Evolutionary conservation across 2,113 vertebrate species (phyloP), one percentile per base, ranked within the genome.

Genomic region (Cynoglossus semilaevis): DNA sequence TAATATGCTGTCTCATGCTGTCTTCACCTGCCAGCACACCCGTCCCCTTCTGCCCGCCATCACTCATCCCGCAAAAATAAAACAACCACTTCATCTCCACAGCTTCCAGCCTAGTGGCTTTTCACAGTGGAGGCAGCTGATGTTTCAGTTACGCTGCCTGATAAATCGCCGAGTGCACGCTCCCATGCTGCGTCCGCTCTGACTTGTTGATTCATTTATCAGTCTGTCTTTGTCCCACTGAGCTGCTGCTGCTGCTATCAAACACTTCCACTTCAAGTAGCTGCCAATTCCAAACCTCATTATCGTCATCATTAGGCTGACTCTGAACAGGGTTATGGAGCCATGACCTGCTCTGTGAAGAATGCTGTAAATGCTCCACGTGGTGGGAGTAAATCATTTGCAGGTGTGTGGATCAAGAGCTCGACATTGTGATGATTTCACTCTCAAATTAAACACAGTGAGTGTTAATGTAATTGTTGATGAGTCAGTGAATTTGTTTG

Each of bases 131-230:
- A 29, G 22, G 22, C 22, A 29, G 14, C 42, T 37, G 46, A 58
- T 47, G 59, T 58, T 15, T 67, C 14, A 1, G 35, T 45, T 47
- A 50, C 63, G 47, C 50, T 12, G 19, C 36, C n/a, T 0, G 19
- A 76, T 77, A 59, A 72, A 73, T 81, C 58, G 46, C 64, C 40
- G 9, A 7, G 45, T 17, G 42, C 57, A 22, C 51, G 8, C 46
- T 47, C 76, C 42, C 19, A 49, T 17, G 40, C 50, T 36, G 51
- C 6, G 40, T 58, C 47, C 16, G 4, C 36, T 7, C 44, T 22
- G 16, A 65, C 67, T 53, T 74, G 72, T 74, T 68, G 54, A 77
- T 74, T 57, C 38, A 70, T 78, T 63, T 44, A 69, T 57, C 61
- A 40, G 52, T 50, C 19, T 16, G 9, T 63, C 66, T 29, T 53